Conservation (phyloP, 2,888 invertebrate genomes). For the Mamestra brassicae region DNA sequence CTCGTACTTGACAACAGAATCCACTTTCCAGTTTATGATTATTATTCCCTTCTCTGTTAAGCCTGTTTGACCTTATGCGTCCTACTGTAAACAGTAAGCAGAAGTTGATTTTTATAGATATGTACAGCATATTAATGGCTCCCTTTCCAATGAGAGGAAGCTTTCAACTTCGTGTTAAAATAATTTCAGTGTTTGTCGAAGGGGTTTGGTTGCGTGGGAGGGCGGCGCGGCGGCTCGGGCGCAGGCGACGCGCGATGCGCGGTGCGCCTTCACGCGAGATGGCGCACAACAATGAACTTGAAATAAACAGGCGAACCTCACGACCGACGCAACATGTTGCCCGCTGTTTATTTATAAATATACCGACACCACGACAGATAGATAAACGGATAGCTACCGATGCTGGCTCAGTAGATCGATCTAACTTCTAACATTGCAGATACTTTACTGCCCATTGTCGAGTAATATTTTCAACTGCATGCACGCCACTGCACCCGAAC, state of each 20-base stretch:
- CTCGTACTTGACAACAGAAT: constrained; percentile 26
- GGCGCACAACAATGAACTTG: constrained; percentile 73
- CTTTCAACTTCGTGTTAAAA: constrained; percentile 62
- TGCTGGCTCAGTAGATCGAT: constrained; percentile 37
- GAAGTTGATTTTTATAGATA: constrained; percentile 28
- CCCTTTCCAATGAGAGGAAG: constrained; percentile 48
- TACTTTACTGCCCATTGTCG: constrained; percentile 22
- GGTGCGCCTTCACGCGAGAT: constrained; percentile 62
- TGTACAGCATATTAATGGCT: constrained; percentile 29
- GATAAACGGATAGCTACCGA: constrained; percentile 55
- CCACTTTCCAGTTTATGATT: constrained; percentile 43
- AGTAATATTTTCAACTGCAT: constrained; percentile 22
- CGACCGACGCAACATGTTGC: constrained; percentile 62
- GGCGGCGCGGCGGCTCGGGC: constrained; percentile 41
- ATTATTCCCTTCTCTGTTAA: constrained; percentile 25
- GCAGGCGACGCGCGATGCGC: constrained; percentile 26
- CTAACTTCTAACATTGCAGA: constrained; percentile 39
- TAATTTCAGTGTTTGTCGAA: constrained; percentile 62
- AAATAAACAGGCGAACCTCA: constrained; percentile 63
- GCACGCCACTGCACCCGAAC: background rate
- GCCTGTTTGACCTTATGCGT: constrained; percentile 17
- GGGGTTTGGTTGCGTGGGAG: constrained; percentile 66
- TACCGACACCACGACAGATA: constrained; percentile 59
- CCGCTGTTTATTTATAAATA: constrained; percentile 68
- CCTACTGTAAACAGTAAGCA: constrained; percentile 36